Evolutionary conservation across 1,140 invertebrate genomes (phyloP), one percentile per base, ranked within the genome.

Genomic region (Colletes latitarsis): DNA sequence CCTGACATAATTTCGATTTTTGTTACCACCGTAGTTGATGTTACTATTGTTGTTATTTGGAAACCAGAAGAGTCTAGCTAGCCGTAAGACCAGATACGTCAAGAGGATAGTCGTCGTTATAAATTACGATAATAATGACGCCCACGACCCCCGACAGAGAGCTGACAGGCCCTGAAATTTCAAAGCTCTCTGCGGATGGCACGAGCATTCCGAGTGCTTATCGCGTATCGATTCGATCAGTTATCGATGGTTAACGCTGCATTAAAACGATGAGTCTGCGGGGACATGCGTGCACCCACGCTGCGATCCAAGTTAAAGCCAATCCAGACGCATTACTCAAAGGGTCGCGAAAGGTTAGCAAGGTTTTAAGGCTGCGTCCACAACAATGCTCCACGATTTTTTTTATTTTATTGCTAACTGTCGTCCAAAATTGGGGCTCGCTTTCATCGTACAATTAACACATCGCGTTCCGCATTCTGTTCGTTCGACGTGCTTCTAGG

Each of bases 201-300:
- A 43, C 77, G 12, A 39, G 46, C 72, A n/a, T 60, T 70, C 60
- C 39, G 17, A 55, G 55, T 60, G 81, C 49, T 77, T 77, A 77
- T 75, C 76, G 58, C 41, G 6, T 70, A 69, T 80, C 55, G 67
- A 64, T 68, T 81, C 55, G 70, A 82, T 83, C 68, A 43, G 58
- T 63, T 41, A 84, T 84, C 77, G 85, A 74, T 74, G 55, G 57
- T 57, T 75, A 43, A 62, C 39, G 39, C 43, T 69, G 63, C 85
- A 81, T 88, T 87, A 83, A 85, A 87, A 68, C 77, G 78, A 87
- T 81, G 83, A 87, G 86, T 77, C 85, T 70, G 79, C 68, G 62
- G 82, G 83, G 75, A 85, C 62, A 60, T 76, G 69, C 74, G 69
- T 53, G 21, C 46, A 46, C 49, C 39, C 30, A n/a, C 52, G 55